These are phyloP conservation scores for Orestias chungarensis DNA, from an alignment of 2,797 vertebrate genomes.

Conservation along the genomic window DNA sequence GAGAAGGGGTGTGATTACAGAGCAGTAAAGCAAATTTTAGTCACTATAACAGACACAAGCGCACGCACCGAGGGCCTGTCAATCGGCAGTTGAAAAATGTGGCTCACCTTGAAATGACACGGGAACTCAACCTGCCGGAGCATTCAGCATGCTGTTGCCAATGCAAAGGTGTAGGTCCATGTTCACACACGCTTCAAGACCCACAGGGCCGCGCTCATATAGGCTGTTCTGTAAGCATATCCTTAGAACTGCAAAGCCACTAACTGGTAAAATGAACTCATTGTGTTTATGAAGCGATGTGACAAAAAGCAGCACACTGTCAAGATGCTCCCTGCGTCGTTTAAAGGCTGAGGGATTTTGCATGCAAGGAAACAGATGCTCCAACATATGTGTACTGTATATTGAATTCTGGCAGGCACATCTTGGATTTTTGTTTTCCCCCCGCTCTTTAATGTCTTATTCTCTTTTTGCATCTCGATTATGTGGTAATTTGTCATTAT, in stretches of 20 bases:
- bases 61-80: slow-evolving; percentile 35
- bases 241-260: slow-evolving; percentile 36
- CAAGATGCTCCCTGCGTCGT: slow-evolving; percentile 38
- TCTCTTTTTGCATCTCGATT: slow-evolving; percentile 13
- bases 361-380: slow-evolving; percentile 53
- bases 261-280: slow-evolving; percentile 60
- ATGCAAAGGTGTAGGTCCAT: slow-evolving; percentile 31
- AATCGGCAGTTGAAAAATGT: slow-evolving; percentile 70
- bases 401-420: slow-evolving; percentile 53
- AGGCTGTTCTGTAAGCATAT: slow-evolving; percentile 30
- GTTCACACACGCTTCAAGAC: slow-evolving; percentile 27
- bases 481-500: slow-evolving; percentile 6
- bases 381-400: slow-evolving; percentile 35
- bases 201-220: slow-evolving; percentile 8
- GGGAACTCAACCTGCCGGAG: slow-evolving; percentile 61
- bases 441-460: slow-evolving; percentile 25
- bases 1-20: slow-evolving; percentile 63
- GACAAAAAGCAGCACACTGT: slow-evolving; percentile 47
- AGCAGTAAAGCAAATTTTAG: slow-evolving; percentile 58
- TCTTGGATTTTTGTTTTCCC: slow-evolving; percentile 16
- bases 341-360: slow-evolving; percentile 27
- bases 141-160: slow-evolving; percentile 59
- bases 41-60: slow-evolving; percentile 31
- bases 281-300: slow-evolving; percentile 57
- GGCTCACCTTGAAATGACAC: slow-evolving; percentile 75